Evolutionary conservation across 2,797 vertebrate species (phyloP), one percentile per base, ranked within the genome.

Genomic region (Rousettus madagascariensis): DNA sequence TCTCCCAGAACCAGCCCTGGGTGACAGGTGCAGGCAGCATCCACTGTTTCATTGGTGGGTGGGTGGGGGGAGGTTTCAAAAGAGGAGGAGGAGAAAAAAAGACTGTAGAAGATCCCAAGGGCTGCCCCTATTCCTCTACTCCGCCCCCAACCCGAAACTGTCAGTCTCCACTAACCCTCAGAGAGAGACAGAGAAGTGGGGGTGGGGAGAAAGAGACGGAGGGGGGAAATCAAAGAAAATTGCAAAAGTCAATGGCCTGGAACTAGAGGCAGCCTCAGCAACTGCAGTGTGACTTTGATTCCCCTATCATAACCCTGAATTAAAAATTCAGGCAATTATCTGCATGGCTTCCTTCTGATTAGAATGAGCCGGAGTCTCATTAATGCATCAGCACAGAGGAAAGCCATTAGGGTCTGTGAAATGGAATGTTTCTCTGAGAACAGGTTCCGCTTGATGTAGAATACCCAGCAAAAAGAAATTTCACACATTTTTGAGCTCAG

Each of bases 251-350:
- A 99, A 98, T 98, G 98, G 98, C 61, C 98, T 95, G 95, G 98
- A 98, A 98, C 98, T 55, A 63, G 98, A 95, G 97, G 96, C 97
- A 53, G 98, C 98, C 98, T 98, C 98, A 88, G 97, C 97, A 96
- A 98, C 98, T 95, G 98, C 98, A 98, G 98, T 98, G 98, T 99
- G 98, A 98, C 98, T 99, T 98, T 98, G 98, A 98, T 98, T 98
- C 98, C 98, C 98, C 98, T 98, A 98, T 98, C 98, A 98, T 98
- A 98, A 98, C 98, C 98, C 98, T 95, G 97, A 99, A 99, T 99
- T 99, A 99, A 98, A 99, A 99, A 99, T 99, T 99, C 99, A 99
- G 97, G 99, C 99, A 99, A 99, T 99, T 99, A 99, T 99, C 98
- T 99, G 99, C 99, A 99, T 99, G 98, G 99, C 98, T 99, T 99